Evolutionary conservation across 2,888 invertebrate species (phyloP).

Genomic region (Ectemnius continuus): DNA sequence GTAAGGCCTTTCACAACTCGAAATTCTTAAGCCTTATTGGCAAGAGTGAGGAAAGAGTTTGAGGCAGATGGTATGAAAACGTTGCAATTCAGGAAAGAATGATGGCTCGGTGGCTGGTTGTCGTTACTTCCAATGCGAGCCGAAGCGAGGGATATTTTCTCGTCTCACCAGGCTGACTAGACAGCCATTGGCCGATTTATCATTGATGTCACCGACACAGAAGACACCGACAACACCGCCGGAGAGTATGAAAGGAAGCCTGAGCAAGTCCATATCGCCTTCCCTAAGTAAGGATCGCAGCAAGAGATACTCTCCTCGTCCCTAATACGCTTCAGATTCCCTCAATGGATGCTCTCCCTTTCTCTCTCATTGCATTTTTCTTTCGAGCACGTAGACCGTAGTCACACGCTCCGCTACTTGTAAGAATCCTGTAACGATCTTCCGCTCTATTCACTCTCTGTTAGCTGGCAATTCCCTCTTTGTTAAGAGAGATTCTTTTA

Average conservation of each 20-base stretch:
- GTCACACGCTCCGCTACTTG: too few species aligned
- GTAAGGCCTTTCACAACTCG: slow-evolving; percentile 78
- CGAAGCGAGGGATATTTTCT: slow-evolving; percentile 96
- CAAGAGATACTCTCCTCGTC: slow-evolving; percentile 58
- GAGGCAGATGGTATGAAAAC: slow-evolving; percentile 1
- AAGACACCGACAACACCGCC: slow-evolving; percentile 66
- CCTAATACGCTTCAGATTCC: slow-evolving; percentile 38
- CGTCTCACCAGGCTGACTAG: slow-evolving; percentile 91
- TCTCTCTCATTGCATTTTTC: too few species aligned
- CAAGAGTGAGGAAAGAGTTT: neutral
- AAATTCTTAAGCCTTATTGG: neutral
- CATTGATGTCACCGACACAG: slow-evolving; percentile 37
- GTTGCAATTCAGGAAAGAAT: slow-evolving; percentile 88
- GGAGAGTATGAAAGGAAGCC: slow-evolving; percentile 78
- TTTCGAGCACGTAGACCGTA: too few species aligned
- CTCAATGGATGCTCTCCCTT: too few species aligned
- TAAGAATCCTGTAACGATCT: too few species aligned
- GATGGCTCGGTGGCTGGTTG: slow-evolving; percentile 96
- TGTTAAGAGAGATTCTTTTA: too few species aligned
- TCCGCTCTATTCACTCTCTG: too few species aligned
- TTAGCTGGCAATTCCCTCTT: too few species aligned
- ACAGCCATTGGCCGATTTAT: slow-evolving; percentile 78
- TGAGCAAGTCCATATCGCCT: slow-evolving; percentile 76
- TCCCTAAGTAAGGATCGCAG: slow-evolving; percentile 74
- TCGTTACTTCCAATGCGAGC: slow-evolving; percentile 95